Evolutionary conservation across 2,797 vertebrate species (phyloP), one percentile per base, ranked within the genome.

Genomic region (Sciurus carolinensis): DNA sequence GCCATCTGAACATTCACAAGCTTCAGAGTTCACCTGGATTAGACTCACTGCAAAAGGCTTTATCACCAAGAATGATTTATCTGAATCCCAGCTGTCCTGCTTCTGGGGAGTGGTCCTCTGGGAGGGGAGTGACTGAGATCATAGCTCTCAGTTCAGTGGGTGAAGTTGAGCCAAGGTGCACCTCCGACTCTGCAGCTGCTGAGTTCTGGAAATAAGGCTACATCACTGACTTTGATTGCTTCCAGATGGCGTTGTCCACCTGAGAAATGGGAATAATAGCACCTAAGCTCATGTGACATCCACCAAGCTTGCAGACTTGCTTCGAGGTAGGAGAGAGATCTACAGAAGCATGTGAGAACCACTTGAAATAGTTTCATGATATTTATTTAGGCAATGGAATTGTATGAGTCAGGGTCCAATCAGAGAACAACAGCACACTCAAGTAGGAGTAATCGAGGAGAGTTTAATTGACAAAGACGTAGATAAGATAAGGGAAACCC

Each of bases 1-100:
- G 96, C 96, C 97, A 97, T 90, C 80, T 64, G 95, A 59, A 86
- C 57, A 81, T 69, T 80, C 83, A 33, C 50, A 22, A 86, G 93
- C 95, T 90, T 87, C 80, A 30, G 90, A 11, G 30, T 96, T 95
- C 87, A 97, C 94, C 96, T 96, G 95, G 83, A 72, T 94, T 77
- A 94, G 97, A 86, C 94, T 89, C 54, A 28, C n/a, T 36, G 57
- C 82, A 62, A 50, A 77, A n/a, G 94, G n/a, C 33, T 77, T 57
- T 90, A 85, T 64, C 28, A 36, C 44, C 64, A 30, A 3, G 62
- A 92, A 54, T 73, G 92, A 95, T 94, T 96, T 86, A 91, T 91
- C 95, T 83, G 72, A 59, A 82, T 72, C 88, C 79, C 83, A n/a
- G 82, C 81, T 86, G 80, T 73, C 44, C 20, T 4, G 44, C 64